Percentiles rank a stretch among this genome's conserved stretches.
phyloP scores from a whole-genome alignment of 2,797 vertebrate species.

The Limosa lapponica region DNA sequence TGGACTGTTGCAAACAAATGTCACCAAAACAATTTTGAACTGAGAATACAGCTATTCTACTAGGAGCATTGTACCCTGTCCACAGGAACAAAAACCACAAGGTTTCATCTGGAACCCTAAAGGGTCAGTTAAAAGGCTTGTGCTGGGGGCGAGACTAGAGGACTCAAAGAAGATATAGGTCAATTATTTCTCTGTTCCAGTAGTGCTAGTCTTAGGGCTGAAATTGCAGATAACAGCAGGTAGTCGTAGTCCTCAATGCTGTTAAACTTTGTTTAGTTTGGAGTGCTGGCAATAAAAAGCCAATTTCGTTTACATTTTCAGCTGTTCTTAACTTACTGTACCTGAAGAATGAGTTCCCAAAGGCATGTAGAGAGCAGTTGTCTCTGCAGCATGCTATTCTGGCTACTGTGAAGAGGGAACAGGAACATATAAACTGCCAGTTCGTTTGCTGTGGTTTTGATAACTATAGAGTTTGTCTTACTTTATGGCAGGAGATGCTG shows the following conservation, averaged over 20 bases:
- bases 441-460: conserved; percentile 47
- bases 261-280: conserved; percentile 23
- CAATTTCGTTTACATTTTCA: conserved; percentile 46
- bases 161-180: background rate
- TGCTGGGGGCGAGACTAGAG: background rate
- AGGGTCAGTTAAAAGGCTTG: background rate
- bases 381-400: conserved; percentile 38
- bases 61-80: background rate
- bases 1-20: background rate
- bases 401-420: conserved; percentile 36
- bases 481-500: background rate
- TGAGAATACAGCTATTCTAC: background rate
- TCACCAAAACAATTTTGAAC: background rate
- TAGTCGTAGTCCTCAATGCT: background rate
- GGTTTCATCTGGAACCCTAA: background rate
- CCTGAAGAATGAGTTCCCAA: conserved; percentile 32
- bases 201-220: background rate
- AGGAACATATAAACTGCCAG: conserved; percentile 22
- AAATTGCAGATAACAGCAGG: background rate
- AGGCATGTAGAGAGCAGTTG: background rate
- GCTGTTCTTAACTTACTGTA: background rate
- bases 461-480: conserved; percentile 38
- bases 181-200: background rate
- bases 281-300: background rate
- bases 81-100: background rate